phyloP scores from a whole-genome alignment of 2,113 vertebrate species.

The Nyctibius bracteatus region DNA sequence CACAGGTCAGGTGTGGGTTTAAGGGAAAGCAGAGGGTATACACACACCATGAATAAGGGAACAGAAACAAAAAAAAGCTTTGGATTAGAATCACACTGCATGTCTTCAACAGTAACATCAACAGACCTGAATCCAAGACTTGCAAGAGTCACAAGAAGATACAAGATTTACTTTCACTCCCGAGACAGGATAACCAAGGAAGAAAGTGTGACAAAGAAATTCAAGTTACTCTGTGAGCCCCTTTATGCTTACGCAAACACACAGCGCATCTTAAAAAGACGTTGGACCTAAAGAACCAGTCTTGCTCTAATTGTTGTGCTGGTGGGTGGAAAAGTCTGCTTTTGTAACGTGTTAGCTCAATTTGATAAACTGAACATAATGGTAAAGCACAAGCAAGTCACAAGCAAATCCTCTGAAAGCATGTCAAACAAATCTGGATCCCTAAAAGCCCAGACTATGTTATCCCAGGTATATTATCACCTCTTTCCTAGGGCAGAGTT shows the following conservation, averaged over 20 bases:
- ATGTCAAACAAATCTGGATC: not conserved
- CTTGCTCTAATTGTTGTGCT: not conserved
- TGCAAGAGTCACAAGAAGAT: not conserved
- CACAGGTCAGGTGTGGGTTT: not conserved
- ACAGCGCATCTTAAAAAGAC: not conserved
- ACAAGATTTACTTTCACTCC: not conserved
- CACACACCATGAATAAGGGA: accelerated
- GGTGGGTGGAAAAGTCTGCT: not conserved
- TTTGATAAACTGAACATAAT: not conserved
- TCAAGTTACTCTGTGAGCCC: not conserved
- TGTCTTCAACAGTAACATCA: not conserved
- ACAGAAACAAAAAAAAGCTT: not conserved
- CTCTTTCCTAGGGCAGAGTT: not conserved
- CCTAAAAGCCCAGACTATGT: not conserved
- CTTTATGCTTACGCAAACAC: not conserved
- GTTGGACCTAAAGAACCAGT: not conserved
- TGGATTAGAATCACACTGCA: not conserved
- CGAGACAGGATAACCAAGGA: not conserved
- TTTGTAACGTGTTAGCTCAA: not conserved
- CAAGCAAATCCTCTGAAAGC: not conserved
- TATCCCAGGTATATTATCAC: not conserved
- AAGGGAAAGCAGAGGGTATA: not conserved
- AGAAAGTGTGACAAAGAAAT: not conserved
- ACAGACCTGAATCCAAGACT: not conserved
- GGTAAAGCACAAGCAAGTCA: not conserved